Conservation (phyloP, 2,113 vertebrate species). For the Phocoena sinus region DNA sequence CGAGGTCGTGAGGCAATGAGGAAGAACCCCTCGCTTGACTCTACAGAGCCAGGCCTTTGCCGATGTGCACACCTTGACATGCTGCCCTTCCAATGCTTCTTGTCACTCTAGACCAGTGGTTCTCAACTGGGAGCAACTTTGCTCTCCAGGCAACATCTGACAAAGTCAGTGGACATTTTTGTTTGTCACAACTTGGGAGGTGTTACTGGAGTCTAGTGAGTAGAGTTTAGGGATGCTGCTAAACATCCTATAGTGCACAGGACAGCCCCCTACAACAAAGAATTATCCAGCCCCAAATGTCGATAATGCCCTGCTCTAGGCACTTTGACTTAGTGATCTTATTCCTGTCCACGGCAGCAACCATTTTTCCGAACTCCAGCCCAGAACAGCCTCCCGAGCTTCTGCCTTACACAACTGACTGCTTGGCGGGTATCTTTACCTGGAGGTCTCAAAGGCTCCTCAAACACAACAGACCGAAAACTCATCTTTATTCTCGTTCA, state of each 20-base stretch:
- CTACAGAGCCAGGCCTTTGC: background rate
- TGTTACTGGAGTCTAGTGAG: background rate
- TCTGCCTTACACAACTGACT: background rate
- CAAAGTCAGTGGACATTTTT: background rate
- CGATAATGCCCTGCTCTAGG: background rate
- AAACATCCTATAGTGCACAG: background rate
- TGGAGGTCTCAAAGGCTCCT: background rate
- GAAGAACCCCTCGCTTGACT: background rate
- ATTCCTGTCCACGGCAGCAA: background rate
- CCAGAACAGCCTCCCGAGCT: background rate
- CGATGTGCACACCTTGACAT: rapidly evolving
- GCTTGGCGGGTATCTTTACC: background rate
- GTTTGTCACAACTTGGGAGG: background rate
- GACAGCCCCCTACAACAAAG: background rate
- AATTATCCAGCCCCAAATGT: background rate
- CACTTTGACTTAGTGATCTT: background rate
- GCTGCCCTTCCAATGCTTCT: background rate
- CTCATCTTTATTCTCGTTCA: background rate
- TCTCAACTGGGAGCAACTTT: background rate
- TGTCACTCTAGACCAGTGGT: background rate
- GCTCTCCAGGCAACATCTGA: background rate
- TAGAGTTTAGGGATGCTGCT: background rate
- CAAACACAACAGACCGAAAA: background rate
- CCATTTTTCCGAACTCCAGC: background rate
- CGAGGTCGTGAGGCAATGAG: background rate